Percentiles rank a stretch among this genome's conserved stretches.
These are phyloP conservation scores for Phylloscopus trochiloides DNA, from an alignment of 2,113 vertebrate genomes.

Conservation along the genomic window DNA sequence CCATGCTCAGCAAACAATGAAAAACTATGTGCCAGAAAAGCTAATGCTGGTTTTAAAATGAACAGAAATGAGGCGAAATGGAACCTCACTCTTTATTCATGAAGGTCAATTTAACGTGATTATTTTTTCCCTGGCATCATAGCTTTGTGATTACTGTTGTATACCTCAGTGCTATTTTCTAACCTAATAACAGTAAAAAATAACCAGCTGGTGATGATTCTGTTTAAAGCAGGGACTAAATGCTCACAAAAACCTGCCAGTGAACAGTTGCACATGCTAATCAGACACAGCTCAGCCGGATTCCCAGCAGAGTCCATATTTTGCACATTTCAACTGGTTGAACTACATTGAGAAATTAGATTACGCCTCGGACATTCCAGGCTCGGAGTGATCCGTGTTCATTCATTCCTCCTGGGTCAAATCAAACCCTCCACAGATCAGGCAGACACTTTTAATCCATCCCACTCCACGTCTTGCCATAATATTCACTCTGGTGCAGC, in stretches of 20 bases:
- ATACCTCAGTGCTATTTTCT: conserved; percentile 72
- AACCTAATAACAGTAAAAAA: conserved; percentile 73
- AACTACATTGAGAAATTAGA: conserved; percentile 48
- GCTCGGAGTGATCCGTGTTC: background rate
- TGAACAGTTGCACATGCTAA: conserved; percentile 57
- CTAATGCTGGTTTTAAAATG: conserved; percentile 76
- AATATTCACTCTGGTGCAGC: background rate
- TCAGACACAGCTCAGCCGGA: conserved; percentile 38
- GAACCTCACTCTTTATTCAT: conserved; percentile 77
- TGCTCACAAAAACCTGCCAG: conserved; percentile 17
- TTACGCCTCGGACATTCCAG: conserved; percentile 29
- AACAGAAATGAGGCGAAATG: conserved; percentile 76
- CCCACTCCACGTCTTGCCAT: background rate
- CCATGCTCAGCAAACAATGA: conserved; percentile 78
- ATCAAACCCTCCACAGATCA: background rate
- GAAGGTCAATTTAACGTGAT: conserved; percentile 79
- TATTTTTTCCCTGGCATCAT: conserved; percentile 68
- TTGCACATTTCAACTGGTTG: conserved; percentile 36
- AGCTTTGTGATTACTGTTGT: conserved; percentile 71
- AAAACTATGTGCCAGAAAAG: conserved; percentile 78
- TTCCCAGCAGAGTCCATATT: conserved; percentile 42
- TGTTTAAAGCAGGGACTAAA: conserved; percentile 63
- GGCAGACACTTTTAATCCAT: conserved; percentile 9
- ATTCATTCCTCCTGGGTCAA: conserved; percentile 14
- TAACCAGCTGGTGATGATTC: conserved; percentile 72